phyloP scores from a whole-genome alignment of 2,797 vertebrate species.

The Toxotes lorentzi region DNA sequence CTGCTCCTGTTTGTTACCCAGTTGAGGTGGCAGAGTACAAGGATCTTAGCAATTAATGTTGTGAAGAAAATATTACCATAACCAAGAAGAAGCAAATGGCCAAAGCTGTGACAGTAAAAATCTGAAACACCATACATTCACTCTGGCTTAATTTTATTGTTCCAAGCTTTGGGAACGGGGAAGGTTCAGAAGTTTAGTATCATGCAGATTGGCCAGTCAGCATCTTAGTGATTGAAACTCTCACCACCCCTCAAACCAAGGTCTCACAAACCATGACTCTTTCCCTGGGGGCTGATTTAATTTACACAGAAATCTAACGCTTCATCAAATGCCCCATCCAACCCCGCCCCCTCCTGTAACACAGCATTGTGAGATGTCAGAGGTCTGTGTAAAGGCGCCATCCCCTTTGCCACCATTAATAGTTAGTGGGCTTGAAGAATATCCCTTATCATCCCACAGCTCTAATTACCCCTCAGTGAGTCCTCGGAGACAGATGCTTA shows the following conservation, averaged over 20 bases:
- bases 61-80: background rate
- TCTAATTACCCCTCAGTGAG: slow-evolving; percentile 80
- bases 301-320: slow-evolving; percentile 64
- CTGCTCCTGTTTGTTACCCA: background rate
- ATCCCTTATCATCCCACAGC: slow-evolving; percentile 73
- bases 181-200: slow-evolving; percentile 21
- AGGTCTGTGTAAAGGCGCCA: slow-evolving; percentile 67
- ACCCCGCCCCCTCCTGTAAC: slow-evolving; percentile 37
- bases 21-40: background rate
- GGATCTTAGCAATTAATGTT: background rate
- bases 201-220: slow-evolving; percentile 28
- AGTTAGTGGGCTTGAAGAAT: slow-evolving; percentile 62
- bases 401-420: slow-evolving; percentile 70
- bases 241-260: slow-evolving; percentile 21
- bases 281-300: slow-evolving; percentile 62
- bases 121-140: background rate
- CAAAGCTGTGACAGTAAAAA: background rate
- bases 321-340: slow-evolving; percentile 44
- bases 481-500: slow-evolving; percentile 81
- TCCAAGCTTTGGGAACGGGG: slow-evolving; percentile 9
- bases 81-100: background rate
- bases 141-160: slow-evolving; percentile 11
- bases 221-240: slow-evolving; percentile 37
- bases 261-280: slow-evolving; percentile 47
- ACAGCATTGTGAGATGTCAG: slow-evolving; percentile 65